Percentiles rank a stretch among this genome's conserved stretches.
phyloP scores from a whole-genome alignment of 2,888 invertebrate genomes.

The Desoria tigrina region DNA sequence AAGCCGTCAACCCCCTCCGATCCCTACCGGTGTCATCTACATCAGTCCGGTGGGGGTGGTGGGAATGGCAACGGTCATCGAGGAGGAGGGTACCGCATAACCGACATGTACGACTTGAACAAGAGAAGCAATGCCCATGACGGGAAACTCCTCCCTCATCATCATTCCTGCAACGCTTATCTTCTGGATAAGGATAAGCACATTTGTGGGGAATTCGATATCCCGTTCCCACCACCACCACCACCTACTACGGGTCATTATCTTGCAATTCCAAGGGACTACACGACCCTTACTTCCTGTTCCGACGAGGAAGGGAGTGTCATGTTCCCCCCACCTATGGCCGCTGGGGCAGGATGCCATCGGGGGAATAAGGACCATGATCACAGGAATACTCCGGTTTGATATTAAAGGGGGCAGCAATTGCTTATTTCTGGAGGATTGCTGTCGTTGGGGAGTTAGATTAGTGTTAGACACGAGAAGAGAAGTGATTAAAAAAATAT shows the following conservation, averaged over 20 bases:
- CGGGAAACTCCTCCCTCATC: slow-evolving; percentile 2
- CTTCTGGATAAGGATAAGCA: slow-evolving; percentile 21
- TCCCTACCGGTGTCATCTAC: slow-evolving; percentile 28
- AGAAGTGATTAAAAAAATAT: too few relatives aligned
- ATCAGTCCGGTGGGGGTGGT: slow-evolving; percentile 10
- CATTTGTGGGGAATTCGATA: slow-evolving; percentile 1
- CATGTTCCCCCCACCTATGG: slow-evolving; percentile 1
- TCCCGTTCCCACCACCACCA: slow-evolving; percentile 47
- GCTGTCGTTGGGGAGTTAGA: neutral
- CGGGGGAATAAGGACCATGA: slow-evolving; percentile 16
- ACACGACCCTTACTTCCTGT: slow-evolving; percentile 37
- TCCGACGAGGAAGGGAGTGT: slow-evolving; percentile 32
- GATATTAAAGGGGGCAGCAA: slow-evolving; percentile 5
- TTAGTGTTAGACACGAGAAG: too few relatives aligned
- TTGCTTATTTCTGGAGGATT: neutral
- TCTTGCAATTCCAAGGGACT: slow-evolving; percentile 32
- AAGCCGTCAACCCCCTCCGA: neutral
- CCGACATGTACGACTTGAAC: neutral
- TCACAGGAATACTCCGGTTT: slow-evolving; percentile 34
- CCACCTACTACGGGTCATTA: slow-evolving; percentile 44
- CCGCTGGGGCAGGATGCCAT: slow-evolving; percentile 18
- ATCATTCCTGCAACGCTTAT: slow-evolving; percentile 18
- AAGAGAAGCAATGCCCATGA: neutral
- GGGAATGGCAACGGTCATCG: neutral
- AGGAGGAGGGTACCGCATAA: neutral